These are phyloP conservation scores for Acrocephalus scirpaceus DNA, from an alignment of 2,797 vertebrate species.

Conservation along the genomic window DNA sequence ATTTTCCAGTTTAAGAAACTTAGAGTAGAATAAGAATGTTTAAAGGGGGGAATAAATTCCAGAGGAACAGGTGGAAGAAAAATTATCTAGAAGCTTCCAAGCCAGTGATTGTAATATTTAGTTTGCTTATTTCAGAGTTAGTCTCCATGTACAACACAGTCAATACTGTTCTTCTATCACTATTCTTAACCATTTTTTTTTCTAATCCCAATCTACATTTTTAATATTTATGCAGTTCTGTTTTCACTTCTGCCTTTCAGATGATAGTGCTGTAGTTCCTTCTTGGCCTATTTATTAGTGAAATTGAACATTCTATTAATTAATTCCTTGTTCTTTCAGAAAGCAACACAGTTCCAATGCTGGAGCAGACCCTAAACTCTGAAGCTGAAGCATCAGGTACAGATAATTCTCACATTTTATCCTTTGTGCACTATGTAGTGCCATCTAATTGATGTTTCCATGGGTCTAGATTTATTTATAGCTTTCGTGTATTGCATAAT, in stretches of 20 bases:
- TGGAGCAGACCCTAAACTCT: not conserved
- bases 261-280: not conserved
- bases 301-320: not conserved
- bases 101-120: not conserved
- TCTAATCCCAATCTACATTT: not conserved
- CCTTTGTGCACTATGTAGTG: not conserved
- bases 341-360: accelerated
- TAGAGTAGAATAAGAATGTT: not conserved
- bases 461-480: not conserved
- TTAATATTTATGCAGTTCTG: not conserved
- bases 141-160: not conserved
- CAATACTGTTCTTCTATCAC: not conserved
- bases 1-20: not conserved
- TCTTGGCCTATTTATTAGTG: not conserved
- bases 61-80: not conserved
- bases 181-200: not conserved
- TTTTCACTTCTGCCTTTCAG: not conserved
- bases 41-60: not conserved
- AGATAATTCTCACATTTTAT: not conserved
- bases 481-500: not conserved
- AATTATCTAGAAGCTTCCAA: not conserved
- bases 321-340: not conserved
- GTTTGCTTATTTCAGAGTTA: not conserved
- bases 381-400: not conserved
- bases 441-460: not conserved